Percentiles rank a stretch among this genome's conserved stretches.
Conservation (phyloP, 2,888 invertebrate genomes). For the Sycophila texana region DNA sequence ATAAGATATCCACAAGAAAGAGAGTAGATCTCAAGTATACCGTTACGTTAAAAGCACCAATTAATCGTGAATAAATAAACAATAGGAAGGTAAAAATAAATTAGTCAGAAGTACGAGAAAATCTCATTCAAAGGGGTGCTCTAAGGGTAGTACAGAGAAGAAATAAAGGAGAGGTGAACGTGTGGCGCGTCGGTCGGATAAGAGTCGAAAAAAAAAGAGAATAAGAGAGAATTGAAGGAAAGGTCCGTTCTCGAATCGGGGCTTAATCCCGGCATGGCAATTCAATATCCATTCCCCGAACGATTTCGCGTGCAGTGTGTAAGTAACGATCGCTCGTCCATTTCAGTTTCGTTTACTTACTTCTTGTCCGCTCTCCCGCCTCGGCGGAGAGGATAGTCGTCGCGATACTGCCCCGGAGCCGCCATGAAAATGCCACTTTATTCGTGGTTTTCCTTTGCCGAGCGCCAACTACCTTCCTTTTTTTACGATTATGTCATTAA, state of each 20-base stretch:
- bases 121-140: background rate
- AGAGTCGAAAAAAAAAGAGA: slow-evolving; percentile 37
- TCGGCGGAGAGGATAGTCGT: slow-evolving; percentile 2
- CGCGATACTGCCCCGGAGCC: slow-evolving; percentile 16
- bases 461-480: slow-evolving; percentile 29
- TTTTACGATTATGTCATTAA: slow-evolving; percentile 49
- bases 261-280: slow-evolving; percentile 64
- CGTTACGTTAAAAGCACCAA: no score
- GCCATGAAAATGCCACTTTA: slow-evolving; percentile 50
- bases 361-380: slow-evolving; percentile 54
- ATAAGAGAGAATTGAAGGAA: slow-evolving; percentile 30
- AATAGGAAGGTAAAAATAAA: slow-evolving; percentile 43
- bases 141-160: slow-evolving; percentile 2
- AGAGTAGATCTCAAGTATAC: no score
- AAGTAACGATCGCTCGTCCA: slow-evolving; percentile 63
- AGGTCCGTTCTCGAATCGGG: slow-evolving; percentile 54
- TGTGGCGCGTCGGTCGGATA: slow-evolving; percentile 17
- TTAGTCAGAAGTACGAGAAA: slow-evolving; percentile 23
- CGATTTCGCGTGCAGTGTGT: slow-evolving; percentile 60
- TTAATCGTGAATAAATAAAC: no score
- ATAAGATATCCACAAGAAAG: no score
- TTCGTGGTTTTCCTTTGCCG: slow-evolving; percentile 43
- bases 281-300: slow-evolving; percentile 65
- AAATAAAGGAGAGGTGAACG: slow-evolving; percentile 32
- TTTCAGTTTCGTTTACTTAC: slow-evolving; percentile 66